These are phyloP conservation scores for Biston stratarius DNA, from an alignment of 2,888 invertebrate species.

Conservation along the genomic window DNA sequence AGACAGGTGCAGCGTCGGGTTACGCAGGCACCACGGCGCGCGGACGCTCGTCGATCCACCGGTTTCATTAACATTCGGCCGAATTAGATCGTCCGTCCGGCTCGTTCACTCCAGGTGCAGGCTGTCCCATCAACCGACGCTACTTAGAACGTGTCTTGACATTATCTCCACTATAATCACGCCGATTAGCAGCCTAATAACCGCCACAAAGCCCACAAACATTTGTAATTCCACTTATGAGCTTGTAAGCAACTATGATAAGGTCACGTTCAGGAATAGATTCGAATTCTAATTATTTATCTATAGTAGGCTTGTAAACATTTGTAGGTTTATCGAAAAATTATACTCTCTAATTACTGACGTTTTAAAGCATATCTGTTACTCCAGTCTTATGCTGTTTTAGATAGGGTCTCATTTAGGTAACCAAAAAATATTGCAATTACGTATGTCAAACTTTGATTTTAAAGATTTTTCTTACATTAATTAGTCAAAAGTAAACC, in stretches of 20 bases:
- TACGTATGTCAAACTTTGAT: too few relatives aligned
- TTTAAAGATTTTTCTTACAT: too few relatives aligned
- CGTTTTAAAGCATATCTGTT: too few relatives aligned
- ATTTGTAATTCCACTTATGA: conserved; percentile 51
- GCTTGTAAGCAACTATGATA: conserved; percentile 33
- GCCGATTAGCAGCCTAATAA: conserved; percentile 66
- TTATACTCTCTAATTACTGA: too few relatives aligned
- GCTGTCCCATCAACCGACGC: conserved; percentile 67
- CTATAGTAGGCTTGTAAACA: background rate
- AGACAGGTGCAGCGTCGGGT: conserved; percentile 83
- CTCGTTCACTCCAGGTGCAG: conserved; percentile 65
- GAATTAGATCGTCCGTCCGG: conserved; percentile 70
- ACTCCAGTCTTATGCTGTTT: too few relatives aligned
- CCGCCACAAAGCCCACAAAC: conserved; percentile 57
- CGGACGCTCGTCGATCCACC: conserved; percentile 33
- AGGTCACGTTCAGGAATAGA: conserved; percentile 38
- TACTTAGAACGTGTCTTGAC: conserved; percentile 65
- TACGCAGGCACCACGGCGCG: conserved; percentile 55
- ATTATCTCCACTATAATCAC: conserved; percentile 73
- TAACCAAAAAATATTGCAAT: too few relatives aligned
- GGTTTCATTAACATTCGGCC: conserved; percentile 75
- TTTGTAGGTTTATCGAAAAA: too few relatives aligned
- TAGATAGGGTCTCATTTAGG: too few relatives aligned
- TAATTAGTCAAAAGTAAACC: too few relatives aligned
- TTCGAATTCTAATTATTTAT: background rate